phyloP scores from a whole-genome alignment of 2,797 vertebrate genomes.

The Oreonectes daqikongensis region DNA sequence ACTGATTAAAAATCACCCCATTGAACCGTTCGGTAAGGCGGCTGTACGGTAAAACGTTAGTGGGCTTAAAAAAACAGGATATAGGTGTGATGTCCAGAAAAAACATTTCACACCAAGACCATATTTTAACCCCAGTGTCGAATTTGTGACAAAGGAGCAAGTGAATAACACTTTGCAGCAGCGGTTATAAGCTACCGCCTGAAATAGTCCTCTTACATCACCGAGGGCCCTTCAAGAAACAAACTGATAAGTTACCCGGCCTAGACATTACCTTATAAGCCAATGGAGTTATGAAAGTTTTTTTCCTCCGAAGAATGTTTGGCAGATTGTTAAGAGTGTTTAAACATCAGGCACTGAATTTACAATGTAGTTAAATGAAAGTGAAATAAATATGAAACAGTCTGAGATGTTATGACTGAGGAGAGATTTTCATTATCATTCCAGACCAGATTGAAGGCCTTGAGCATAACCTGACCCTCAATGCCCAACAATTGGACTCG shows the following conservation, averaged over 20 bases:
- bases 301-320: constrained; percentile 37
- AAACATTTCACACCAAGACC: constrained; percentile 17
- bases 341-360: neutral
- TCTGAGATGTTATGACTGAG: constrained; percentile 4
- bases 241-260: constrained; percentile 51
- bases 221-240: constrained; percentile 38
- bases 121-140: constrained; percentile 25
- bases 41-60: constrained; percentile 4
- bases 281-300: constrained; percentile 18
- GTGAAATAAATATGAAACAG: neutral
- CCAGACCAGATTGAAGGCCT: constrained; percentile 67
- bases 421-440: constrained; percentile 31
- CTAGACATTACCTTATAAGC: constrained; percentile 62
- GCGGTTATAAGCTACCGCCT: constrained; percentile 27
- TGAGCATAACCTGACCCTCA: constrained; percentile 71
- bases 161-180: constrained; percentile 24
- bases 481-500: constrained; percentile 41
- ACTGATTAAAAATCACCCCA: neutral
- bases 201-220: constrained; percentile 61
- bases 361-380: neutral
- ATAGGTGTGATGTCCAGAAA: constrained; percentile 42
- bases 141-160: constrained; percentile 41
- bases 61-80: constrained; percentile 40
- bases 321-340: constrained; percentile 2
- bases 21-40: neutral